phyloP scores from a whole-genome alignment of 2,113 vertebrate species.

The Athene cunicularia region DNA sequence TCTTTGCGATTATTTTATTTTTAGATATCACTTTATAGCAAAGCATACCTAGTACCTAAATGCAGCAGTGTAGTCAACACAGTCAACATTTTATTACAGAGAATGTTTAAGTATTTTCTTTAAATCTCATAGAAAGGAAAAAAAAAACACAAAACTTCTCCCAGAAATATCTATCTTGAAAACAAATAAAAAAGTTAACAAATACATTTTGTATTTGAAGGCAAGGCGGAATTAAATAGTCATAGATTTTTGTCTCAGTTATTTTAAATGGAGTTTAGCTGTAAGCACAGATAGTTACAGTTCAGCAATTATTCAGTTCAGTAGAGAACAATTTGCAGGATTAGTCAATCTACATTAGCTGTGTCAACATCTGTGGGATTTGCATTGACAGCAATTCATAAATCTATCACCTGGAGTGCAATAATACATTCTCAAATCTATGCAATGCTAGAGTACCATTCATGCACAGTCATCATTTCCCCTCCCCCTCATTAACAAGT shows the following conservation, averaged over 20 bases:
- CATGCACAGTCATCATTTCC: neutral
- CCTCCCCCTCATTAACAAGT: neutral
- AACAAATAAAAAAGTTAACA: neutral
- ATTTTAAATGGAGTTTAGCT: conserved; percentile 28
- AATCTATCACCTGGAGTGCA: neutral
- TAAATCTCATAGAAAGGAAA: neutral
- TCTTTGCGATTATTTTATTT: neutral
- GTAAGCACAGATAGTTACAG: conserved; percentile 18
- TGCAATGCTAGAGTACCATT: neutral
- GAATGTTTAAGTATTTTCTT: neutral
- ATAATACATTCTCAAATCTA: neutral
- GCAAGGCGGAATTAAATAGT: neutral
- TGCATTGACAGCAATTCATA: conserved; percentile 12
- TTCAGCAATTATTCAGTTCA: conserved; percentile 40
- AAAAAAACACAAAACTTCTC: neutral
- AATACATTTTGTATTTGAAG: neutral
- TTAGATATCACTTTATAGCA: neutral
- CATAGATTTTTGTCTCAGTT: neutral
- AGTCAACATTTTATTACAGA: neutral
- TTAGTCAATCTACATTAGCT: conserved; percentile 3
- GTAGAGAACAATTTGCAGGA: conserved; percentile 24
- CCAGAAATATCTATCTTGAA: neutral
- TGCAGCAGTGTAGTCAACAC: neutral
- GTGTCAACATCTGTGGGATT: conserved; percentile 38
- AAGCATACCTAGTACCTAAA: neutral